phyloP scores from a whole-genome alignment of 2,113 vertebrate species.

The Catharus bicknelli region DNA sequence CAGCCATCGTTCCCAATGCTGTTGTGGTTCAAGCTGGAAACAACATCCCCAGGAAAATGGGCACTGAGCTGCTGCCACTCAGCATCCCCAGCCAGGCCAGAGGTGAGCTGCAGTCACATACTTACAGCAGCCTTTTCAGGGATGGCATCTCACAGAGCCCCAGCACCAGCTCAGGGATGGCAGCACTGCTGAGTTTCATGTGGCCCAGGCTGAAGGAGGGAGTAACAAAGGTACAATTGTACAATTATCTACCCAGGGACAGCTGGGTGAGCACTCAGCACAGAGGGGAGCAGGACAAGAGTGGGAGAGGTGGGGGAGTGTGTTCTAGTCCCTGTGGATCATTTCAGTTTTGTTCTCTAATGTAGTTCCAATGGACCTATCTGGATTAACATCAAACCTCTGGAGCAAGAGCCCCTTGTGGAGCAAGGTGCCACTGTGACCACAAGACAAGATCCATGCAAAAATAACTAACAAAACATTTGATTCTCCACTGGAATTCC shows the following conservation, averaged over 20 bases:
- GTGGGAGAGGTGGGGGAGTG: background rate
- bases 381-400: background rate
- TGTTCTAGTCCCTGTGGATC: background rate
- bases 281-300: background rate
- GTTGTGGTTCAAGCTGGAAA: slow-evolving; percentile 77
- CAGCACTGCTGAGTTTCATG: slow-evolving; percentile 62
- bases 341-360: background rate
- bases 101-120: background rate
- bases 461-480: background rate
- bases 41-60: background rate
- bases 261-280: rapidly evolving
- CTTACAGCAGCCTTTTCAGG: slow-evolving; percentile 79
- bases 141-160: slow-evolving; percentile 58
- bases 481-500: background rate
- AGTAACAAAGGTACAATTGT: background rate
- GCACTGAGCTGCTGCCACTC: background rate
- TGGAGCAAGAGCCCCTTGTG: background rate
- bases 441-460: background rate
- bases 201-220: slow-evolving; percentile 74
- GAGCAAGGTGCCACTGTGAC: background rate
- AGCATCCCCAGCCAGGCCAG: rapidly evolving
- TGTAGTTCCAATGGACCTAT: background rate
- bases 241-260: background rate
- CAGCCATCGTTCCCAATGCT: background rate
- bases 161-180: slow-evolving; percentile 49